phyloP scores from a whole-genome alignment of 2,113 vertebrate genomes.

The Thomomys bottae region DNA sequence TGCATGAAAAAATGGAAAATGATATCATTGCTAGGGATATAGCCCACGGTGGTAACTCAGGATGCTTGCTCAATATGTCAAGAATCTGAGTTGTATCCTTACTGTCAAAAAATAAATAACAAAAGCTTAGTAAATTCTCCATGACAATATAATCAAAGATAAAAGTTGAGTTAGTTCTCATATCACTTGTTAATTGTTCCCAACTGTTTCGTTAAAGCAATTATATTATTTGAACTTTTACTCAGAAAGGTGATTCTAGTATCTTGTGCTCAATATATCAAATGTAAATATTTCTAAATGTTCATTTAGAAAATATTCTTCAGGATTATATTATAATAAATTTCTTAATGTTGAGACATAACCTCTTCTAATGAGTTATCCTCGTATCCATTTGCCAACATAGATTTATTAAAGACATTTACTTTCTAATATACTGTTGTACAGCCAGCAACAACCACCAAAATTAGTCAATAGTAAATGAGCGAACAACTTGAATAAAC shows the following conservation, averaged over 20 bases:
- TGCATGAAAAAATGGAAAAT: not conserved
- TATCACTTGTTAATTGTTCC: not conserved
- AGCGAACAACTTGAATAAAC: not conserved
- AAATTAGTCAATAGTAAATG: not conserved
- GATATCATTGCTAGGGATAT: not conserved
- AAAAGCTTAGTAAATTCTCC: not conserved
- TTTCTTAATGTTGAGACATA: not conserved
- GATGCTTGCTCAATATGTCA: too few species aligned
- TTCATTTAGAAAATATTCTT: not conserved
- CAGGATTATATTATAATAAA: not conserved
- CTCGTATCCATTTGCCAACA: not conserved
- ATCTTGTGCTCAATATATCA: not conserved
- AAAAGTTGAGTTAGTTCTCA: not conserved
- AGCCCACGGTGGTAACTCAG: too few species aligned
- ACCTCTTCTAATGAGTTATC: not conserved
- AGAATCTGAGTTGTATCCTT: too few species aligned
- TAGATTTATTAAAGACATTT: not conserved
- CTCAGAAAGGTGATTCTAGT: not conserved
- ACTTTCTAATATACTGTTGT: not conserved
- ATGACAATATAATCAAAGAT: not conserved
- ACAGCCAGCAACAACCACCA: not conserved
- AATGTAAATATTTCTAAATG: not conserved
- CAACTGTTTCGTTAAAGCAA: not conserved
- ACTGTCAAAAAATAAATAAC: too few species aligned
- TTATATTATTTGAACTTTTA: not conserved